phyloP scores from a whole-genome alignment of 2,113 vertebrate genomes.

The Okapia johnstoni region DNA sequence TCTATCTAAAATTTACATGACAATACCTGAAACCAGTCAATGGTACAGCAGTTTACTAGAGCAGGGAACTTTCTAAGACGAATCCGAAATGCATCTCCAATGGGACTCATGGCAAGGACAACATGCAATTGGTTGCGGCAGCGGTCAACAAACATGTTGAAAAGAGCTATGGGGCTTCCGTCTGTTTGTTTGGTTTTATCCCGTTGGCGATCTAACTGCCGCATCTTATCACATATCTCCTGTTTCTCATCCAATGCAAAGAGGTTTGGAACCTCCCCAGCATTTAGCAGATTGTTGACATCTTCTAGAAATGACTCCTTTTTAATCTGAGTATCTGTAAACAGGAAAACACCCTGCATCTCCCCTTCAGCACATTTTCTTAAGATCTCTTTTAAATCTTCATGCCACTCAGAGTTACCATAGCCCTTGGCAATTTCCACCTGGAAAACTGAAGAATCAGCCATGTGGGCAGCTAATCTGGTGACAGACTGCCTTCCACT shows the following conservation, averaged over 20 bases:
- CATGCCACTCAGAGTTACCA: slow-evolving; percentile 85
- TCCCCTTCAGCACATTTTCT: slow-evolving; percentile 87
- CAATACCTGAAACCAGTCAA: slow-evolving; percentile 96
- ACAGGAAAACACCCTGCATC: slow-evolving; percentile 89
- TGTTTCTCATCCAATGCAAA: slow-evolving; percentile 91
- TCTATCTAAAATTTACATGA: neutral
- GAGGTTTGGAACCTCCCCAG: slow-evolving; percentile 93
- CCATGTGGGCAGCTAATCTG: slow-evolving; percentile 90
- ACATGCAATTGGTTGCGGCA: slow-evolving; percentile 91
- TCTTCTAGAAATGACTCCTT: slow-evolving; percentile 93
- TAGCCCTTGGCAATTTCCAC: slow-evolving; percentile 93
- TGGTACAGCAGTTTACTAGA: slow-evolving; percentile 94
- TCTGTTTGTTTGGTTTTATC: slow-evolving; percentile 90
- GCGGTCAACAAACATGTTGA: slow-evolving; percentile 93
- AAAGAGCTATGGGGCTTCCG: slow-evolving; percentile 88
- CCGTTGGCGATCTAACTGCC: slow-evolving; percentile 86
- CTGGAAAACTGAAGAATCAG: slow-evolving; percentile 88
- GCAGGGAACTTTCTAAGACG: slow-evolving; percentile 90
- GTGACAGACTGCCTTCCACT: slow-evolving; percentile 93
- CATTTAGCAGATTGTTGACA: slow-evolving; percentile 92
- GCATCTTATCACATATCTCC: slow-evolving; percentile 92
- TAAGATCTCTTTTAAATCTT: slow-evolving; percentile 90
- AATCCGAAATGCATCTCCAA: slow-evolving; percentile 90
- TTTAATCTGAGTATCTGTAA: slow-evolving; percentile 93
- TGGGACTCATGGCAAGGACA: slow-evolving; percentile 93